phyloP scores from a whole-genome alignment of 1,140 invertebrate genomes.

The Hyposmocoma kahamanoa region DNA sequence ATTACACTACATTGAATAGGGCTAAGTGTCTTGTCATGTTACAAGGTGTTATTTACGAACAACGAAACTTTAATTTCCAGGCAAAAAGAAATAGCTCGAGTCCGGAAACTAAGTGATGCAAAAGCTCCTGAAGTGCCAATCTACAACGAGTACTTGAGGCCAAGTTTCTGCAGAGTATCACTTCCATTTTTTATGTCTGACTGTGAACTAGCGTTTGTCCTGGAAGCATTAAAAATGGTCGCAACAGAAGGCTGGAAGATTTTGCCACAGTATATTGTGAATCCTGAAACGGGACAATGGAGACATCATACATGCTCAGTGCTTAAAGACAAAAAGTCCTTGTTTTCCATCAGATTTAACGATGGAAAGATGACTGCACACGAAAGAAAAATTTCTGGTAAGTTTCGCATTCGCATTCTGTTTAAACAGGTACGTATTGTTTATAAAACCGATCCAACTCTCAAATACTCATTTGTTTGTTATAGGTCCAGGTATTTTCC shows the following conservation, averaged over 20 bases:
- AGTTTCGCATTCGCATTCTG: constrained; percentile 10
- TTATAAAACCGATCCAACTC: not conserved
- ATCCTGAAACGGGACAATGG: constrained; percentile 93
- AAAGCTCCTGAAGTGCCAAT: constrained; percentile 59
- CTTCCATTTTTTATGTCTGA: constrained; percentile 91
- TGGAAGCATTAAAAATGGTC: constrained; percentile 90
- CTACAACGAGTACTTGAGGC: constrained; percentile 83
- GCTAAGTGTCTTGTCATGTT: not conserved
- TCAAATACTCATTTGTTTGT: constrained; percentile 10
- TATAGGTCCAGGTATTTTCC: constrained; percentile 79
- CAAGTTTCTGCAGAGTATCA: constrained; percentile 90
- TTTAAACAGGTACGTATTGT: not conserved
- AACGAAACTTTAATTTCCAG: constrained; percentile 28
- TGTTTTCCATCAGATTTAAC: constrained; percentile 85
- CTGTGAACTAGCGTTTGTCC: constrained; percentile 84
- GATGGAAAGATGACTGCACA: constrained; percentile 84
- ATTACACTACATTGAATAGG: not conserved
- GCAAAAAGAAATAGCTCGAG: constrained; percentile 59
- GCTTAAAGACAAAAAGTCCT: constrained; percentile 87
- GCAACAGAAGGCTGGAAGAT: constrained; percentile 93
- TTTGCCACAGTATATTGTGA: constrained; percentile 89
- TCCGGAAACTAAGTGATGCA: constrained; percentile 54
- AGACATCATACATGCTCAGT: constrained; percentile 86
- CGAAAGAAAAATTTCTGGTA: constrained; percentile 78
- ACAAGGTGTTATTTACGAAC: not conserved